These are phyloP conservation scores for Anser brachyrhynchus DNA, from an alignment of 2,113 vertebrate species.

Conservation along the genomic window DNA sequence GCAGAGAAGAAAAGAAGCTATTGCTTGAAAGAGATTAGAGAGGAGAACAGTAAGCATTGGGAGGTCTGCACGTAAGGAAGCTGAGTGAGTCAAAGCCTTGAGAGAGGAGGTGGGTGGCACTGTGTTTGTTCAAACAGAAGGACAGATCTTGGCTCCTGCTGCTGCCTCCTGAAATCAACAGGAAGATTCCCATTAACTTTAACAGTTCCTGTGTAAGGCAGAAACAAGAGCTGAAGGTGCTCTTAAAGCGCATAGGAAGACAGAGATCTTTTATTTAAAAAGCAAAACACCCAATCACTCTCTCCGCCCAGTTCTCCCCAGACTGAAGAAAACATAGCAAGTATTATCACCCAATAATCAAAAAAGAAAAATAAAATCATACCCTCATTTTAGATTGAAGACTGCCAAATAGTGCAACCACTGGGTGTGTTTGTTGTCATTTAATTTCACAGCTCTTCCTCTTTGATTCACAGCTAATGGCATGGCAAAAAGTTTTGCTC, in stretches of 20 bases:
- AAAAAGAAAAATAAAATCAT: neutral
- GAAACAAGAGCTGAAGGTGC: slow-evolving; percentile 35
- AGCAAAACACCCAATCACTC: neutral
- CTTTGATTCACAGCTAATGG: neutral
- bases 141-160: neutral
- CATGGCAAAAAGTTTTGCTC: neutral
- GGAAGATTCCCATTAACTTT: neutral
- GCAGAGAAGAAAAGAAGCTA: neutral
- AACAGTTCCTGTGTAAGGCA: neutral
- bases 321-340: neutral
- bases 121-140: neutral
- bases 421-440: neutral
- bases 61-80: neutral
- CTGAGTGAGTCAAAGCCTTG: neutral
- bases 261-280: neutral
- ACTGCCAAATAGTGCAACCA: neutral
- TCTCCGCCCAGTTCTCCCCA: neutral
- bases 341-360: neutral
- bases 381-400: neutral
- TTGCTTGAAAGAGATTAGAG: neutral
- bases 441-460: neutral
- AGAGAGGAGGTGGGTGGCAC: neutral
- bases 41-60: neutral
- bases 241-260: slow-evolving; percentile 4
- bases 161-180: neutral